Base-by-base conservation (phyloP, 2,113 vertebrate species). In the Myxocyprinus asiaticus region DNA sequence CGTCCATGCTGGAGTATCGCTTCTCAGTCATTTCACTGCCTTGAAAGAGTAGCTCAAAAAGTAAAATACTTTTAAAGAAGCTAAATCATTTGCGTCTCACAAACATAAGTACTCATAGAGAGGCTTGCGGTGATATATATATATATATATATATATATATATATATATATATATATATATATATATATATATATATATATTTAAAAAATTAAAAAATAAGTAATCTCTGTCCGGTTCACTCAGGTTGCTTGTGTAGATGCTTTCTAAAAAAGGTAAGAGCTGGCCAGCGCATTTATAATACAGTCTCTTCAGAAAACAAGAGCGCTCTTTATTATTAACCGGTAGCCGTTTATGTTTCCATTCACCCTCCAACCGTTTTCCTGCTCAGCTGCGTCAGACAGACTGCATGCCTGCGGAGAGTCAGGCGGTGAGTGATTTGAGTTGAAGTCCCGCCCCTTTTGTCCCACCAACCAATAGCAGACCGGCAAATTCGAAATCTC, bases 1-100 rank as follows among this genome's bases (percentile, higher is more conserved):
- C 83, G 51, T 84, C 83, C 79, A 84, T 55, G 48, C 64, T 76
- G 12, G 79, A 84, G 33, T 70, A 84, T 9, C 45, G 69, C 3
- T 65, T 77, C 5, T 81, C 83, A 2, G 76, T 68, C 79, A 84
- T 81, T 1, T 33, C 22, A 33, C 22, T 33, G 22, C 22, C 22
- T 33, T 33, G 22, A 33, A 33, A 33, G 22, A 33, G 22, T 1
- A 33, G 22, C 22, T 33, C 1, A 33, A 33, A 55, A 55, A 55
- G 51, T 55, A 55, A 55, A 55, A 33, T 33, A 33, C 22, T 33
- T 33, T 33, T 33, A 33, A 33, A 33, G 22, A 33, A 33, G 22
- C 22, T 1, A 33, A 33, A 33, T 33, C 22, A 33, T 33, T 33
- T 33, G 22, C 22, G 22, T 33, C 22, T 33, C 22, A 33, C 22